phyloP scores from a whole-genome alignment of 2,797 vertebrate species.

The Menidia menidia region DNA sequence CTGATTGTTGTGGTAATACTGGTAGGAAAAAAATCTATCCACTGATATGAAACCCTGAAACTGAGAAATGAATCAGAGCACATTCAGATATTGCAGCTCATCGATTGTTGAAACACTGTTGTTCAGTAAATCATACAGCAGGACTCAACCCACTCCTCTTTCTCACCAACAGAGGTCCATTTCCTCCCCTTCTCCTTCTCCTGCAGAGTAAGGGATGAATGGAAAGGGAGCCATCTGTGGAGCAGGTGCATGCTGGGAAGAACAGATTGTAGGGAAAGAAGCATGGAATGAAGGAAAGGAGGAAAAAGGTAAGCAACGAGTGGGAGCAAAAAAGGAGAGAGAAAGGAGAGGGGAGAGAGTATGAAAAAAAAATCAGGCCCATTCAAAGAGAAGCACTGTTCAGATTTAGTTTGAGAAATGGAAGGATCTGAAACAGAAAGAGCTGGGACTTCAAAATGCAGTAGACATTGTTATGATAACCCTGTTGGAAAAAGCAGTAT shows the following conservation, averaged over 20 bases:
- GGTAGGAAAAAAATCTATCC: too few species aligned
- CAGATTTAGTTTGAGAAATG: too few species aligned
- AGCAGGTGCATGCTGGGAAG: constrained; percentile 54
- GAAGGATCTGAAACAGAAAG: too few species aligned
- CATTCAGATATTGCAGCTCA: neutral
- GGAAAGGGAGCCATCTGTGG: constrained; percentile 53
- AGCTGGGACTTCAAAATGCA: too few species aligned
- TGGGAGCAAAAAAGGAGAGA: neutral
- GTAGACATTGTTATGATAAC: too few species aligned
- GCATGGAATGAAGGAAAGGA: neutral
- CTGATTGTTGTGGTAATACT: neutral
- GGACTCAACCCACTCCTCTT: constrained; percentile 46
- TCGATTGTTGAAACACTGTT: neutral
- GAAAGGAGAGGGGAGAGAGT: neutral
- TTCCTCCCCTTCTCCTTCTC: constrained; percentile 54
- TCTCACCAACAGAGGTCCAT: constrained; percentile 53
- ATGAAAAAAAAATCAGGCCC: neutral
- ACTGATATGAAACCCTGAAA: too few species aligned
- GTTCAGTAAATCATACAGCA: constrained; percentile 39
- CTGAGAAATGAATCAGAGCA: neutral
- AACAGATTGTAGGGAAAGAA: constrained; percentile 37
- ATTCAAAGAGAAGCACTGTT: neutral
- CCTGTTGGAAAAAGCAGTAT: too few species aligned
- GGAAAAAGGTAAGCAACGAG: neutral
- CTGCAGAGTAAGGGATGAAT: constrained; percentile 35